Base-by-base conservation (phyloP, 2,113 vertebrate genomes). In the Apus apus region DNA sequence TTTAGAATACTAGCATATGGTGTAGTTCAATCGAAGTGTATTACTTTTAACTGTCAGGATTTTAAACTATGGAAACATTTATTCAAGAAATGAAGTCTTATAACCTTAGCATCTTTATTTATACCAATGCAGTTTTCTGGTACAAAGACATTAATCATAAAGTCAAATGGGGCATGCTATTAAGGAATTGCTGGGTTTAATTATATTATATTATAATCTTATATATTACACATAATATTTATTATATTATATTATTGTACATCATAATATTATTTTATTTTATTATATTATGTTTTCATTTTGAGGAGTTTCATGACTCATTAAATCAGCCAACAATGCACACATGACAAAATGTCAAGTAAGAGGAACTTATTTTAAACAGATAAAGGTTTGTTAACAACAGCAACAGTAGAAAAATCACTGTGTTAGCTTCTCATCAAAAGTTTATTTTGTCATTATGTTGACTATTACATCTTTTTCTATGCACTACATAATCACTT, bases 251-350 rank as follows among this genome's bases (percentile, higher is more conserved):
- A 30, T 30, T 8, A 38, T 38, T 8, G n/a, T n/a, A n/a, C n/a
- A n/a, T n/a, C 38, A 38, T 38, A 38, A 38, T 38, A 10, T 38
- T 38, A 38, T 96, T 93, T 92, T 76, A 74, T 81, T 92, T 67
- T 94, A 85, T 94, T 88, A 80, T 54, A 30, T 30, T 38, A 17
- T 80, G 34, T 86, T 96, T 95, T 87, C 30, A 87, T 57, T 97
- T 89, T 96, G 83, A 92, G 74, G 79, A 73, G 40, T 87, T 97
- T 95, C 91, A 94, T 73, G 83, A 96, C 20, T 93, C 91, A 92
- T 97, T 97, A 96, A 96, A 87, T 96, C 65, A 96, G 40, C 27
- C 61, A 96, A 91, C 13, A 94, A 19, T 53, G 30, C 1, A 2
- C 46, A 54, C 15, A 60, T 12, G 67, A 81, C 21, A 87, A 43